Evolutionary conservation across 2,888 invertebrate species (phyloP), one percentile per base, ranked within the genome.

Genomic region (Adineta ricciae): DNA sequence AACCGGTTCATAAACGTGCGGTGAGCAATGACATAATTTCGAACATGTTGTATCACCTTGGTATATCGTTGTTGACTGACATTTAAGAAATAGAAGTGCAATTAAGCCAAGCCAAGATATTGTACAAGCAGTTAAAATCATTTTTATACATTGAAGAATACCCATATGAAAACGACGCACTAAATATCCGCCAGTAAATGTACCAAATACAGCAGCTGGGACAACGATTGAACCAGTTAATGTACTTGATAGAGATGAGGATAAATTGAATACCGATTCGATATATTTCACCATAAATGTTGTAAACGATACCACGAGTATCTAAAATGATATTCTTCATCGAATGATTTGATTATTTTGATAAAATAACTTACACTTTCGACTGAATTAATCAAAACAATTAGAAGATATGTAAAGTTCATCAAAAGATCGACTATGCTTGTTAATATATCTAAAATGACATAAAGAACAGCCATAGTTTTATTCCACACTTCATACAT

Each of bases 21-120:
- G 88, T 41, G 90, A 90, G 90, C 96, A 97, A 89, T 95, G 94
- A 91, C 96, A 97, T 90, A 95, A 95, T 91, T 95, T 94, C 92
- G 96, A 96, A 91, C 96, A 97, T 9, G n/a, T 27, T 36, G 21
- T 64, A 49, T 72, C 64, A 50, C 56, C n/a, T 41, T 49, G 46
- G 3, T 83, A 21, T 19, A 73, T 82, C 2, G 84, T 32, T 38
- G 73, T n/a, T 41, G 54, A n/a, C 38, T 84, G 46, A 64, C 85
- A 85, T 38, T 73, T 49, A 32, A 85, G 27, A 73, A 85, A 85
- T 56, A 85, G 54, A 36, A 85, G 27, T 21, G 83, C 72, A 50
- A 85, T 73, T 83, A 85, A 52, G 41, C 85, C 85, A 21, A 21
- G 50, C 27, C 83, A 32, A 14, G 82, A 56, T 52, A 85, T 19